Evolutionary conservation across 1,140 invertebrate species (phyloP).

Genomic region (Campodea augens): DNA sequence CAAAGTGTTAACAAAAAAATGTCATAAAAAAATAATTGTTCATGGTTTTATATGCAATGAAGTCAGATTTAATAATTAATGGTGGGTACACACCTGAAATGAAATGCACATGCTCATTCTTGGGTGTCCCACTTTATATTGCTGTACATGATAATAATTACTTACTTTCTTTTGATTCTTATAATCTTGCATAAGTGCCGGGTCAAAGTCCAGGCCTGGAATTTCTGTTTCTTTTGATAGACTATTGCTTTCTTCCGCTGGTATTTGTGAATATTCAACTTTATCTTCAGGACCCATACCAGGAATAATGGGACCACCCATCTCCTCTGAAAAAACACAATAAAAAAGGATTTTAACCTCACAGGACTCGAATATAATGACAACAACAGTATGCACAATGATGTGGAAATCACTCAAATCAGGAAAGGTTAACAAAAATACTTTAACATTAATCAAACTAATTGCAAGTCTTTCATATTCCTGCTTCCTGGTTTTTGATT

Average conservation of each 20-base stretch:
- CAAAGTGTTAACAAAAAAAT: too few relatives aligned
- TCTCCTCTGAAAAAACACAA: conserved; percentile 40
- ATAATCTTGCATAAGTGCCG: too few relatives aligned
- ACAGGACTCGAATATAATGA: too few relatives aligned
- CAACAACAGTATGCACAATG: not conserved
- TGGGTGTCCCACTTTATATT: not conserved
- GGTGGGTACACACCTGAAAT: not conserved
- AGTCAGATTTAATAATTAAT: too few relatives aligned
- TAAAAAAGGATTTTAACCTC: not conserved
- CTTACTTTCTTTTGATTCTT: conserved; percentile 54
- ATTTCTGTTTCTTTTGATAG: conserved; percentile 39
- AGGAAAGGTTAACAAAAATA: not conserved
- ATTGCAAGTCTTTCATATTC: not conserved
- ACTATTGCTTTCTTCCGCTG: conserved; percentile 21
- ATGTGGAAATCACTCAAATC: not conserved
- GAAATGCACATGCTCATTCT: not conserved
- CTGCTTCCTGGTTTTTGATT: not conserved
- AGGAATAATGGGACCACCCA: conserved; percentile 61
- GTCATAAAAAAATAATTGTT: not conserved
- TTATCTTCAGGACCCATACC: conserved; percentile 90
- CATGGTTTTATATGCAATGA: not conserved
- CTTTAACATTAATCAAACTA: not conserved
- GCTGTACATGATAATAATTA: conserved; percentile 3
- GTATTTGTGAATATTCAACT: conserved; percentile 38
- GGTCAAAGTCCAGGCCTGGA: conserved; percentile 70